These are phyloP conservation scores for Xenentodon cancila DNA, from an alignment of 2,797 vertebrate species.

Conservation along the genomic window DNA sequence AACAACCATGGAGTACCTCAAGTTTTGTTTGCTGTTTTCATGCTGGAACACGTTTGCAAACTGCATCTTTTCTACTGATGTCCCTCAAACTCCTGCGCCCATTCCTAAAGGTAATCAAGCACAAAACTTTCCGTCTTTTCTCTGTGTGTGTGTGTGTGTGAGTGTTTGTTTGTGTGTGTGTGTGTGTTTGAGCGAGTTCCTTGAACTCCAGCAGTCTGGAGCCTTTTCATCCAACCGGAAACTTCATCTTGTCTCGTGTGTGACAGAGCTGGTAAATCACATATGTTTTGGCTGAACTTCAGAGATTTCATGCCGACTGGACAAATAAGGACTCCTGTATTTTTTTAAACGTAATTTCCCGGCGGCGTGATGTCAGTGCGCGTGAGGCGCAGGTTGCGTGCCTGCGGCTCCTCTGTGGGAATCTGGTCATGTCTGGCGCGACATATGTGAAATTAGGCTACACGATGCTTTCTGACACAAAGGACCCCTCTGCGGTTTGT, in stretches of 20 bases:
- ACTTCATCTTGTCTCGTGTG: background rate
- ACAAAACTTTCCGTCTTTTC: background rate
- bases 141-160: background rate
- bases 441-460: slow-evolving; percentile 45
- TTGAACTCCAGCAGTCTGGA: background rate
- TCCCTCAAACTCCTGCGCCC: slow-evolving; percentile 43
- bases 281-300: background rate
- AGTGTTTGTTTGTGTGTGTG: background rate
- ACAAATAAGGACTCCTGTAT: background rate
- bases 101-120: slow-evolving; percentile 75
- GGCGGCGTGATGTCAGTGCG: slow-evolving; percentile 11
- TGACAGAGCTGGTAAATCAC: background rate
- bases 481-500: slow-evolving; percentile 54
- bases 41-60: slow-evolving; percentile 60
- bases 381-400: slow-evolving; percentile 17
- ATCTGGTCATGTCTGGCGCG: slow-evolving; percentile 3
- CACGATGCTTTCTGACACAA: slow-evolving; percentile 11
- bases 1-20: slow-evolving; percentile 73
- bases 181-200: background rate
- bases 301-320: background rate
- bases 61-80: slow-evolving; percentile 47
- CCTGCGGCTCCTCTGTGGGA: slow-evolving; percentile 27
- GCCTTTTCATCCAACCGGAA: background rate
- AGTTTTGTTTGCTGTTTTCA: slow-evolving; percentile 59
- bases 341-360: slow-evolving; percentile 4